phyloP scores from a whole-genome alignment of 2,113 vertebrate species.

The Colius striatus region DNA sequence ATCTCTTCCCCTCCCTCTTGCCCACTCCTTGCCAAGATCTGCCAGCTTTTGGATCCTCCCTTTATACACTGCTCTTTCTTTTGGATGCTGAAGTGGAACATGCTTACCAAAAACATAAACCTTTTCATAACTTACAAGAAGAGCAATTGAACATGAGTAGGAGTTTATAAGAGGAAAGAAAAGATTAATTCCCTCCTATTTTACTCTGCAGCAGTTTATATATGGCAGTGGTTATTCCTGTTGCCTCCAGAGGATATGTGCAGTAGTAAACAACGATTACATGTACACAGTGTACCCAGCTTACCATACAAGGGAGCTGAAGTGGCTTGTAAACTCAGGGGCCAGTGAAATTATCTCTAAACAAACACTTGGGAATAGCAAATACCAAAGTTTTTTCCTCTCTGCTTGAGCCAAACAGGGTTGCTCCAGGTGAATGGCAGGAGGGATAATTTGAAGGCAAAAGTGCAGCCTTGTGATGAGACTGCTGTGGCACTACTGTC shows the following conservation, averaged over 20 bases:
- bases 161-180: conserved; percentile 23
- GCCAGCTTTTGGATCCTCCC: background rate
- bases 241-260: conserved; percentile 2
- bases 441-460: background rate
- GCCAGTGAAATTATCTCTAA: conserved; percentile 27
- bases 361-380: background rate
- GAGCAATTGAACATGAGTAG: conserved; percentile 11
- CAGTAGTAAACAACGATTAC: conserved; percentile 28
- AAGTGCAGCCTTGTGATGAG: background rate
- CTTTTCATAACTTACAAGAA: background rate
- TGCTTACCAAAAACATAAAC: conserved; percentile 4
- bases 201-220: background rate
- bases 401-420: rapidly evolving
- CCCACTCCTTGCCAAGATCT: background rate
- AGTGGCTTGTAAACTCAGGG: conserved; percentile 8
- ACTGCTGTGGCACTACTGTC: background rate
- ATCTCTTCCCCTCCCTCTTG: background rate
- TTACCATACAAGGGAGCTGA: background rate
- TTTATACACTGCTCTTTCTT: background rate
- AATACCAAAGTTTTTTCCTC: background rate
- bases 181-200: conserved; percentile 23
- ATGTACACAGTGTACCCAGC: background rate
- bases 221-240: background rate
- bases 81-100: background rate
- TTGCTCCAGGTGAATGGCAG: background rate